phyloP scores from a whole-genome alignment of 23 tunicate genomes.

The Oikopleura albicans region DNA sequence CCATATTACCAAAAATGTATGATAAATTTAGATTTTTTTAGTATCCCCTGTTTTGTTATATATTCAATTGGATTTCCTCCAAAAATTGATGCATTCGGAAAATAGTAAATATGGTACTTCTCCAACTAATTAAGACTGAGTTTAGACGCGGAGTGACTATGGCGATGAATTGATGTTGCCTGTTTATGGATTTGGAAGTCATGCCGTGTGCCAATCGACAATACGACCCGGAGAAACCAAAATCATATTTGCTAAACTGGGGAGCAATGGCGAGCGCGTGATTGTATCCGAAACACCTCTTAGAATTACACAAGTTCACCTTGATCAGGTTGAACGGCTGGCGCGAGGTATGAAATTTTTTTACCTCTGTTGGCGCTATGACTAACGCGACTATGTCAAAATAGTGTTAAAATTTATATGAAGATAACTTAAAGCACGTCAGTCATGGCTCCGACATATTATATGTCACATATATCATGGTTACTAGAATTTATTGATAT shows the following conservation, averaged over 20 bases:
- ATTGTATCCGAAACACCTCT: not conserved
- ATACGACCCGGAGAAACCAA: not conserved
- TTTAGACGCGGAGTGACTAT: not conserved
- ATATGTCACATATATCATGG: too few relatives aligned
- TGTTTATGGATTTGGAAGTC: not conserved
- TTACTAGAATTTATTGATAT: too few relatives aligned
- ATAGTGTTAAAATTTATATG: not conserved
- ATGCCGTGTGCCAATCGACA: not conserved
- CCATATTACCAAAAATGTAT: too few relatives aligned
- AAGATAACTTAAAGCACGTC: too few relatives aligned
- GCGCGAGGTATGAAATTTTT: not conserved
- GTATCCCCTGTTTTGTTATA: too few relatives aligned
- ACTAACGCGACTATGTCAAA: not conserved
- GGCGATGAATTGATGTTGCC: not conserved
- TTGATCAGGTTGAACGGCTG: not conserved
- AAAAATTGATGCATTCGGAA: too few relatives aligned
- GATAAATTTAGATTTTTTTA: too few relatives aligned
- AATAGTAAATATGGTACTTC: too few relatives aligned
- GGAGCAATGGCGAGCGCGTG: not conserved
- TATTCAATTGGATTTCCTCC: too few relatives aligned
- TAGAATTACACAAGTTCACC: not conserved
- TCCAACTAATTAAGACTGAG: too few relatives aligned
- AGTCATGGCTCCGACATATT: too few relatives aligned
- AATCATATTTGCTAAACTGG: conserved; percentile 3
- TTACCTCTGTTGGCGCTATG: not conserved